Evolutionary conservation across 2,888 invertebrate species (phyloP), one percentile per base, ranked within the genome.

Genomic region (Pristionchus fissidentatus): DNA sequence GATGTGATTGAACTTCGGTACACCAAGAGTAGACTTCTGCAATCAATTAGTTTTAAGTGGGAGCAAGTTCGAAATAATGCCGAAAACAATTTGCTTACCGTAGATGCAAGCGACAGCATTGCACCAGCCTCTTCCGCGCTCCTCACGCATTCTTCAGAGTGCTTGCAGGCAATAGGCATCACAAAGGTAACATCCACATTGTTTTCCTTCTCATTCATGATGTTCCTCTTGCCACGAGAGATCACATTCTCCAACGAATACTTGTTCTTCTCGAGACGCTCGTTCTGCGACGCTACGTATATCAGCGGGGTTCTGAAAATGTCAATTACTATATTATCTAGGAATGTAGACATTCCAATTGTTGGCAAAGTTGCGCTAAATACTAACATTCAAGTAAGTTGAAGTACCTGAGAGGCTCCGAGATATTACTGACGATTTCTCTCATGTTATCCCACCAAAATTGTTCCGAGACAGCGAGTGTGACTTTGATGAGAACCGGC

Each of bases 231-330:
- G 22, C 35, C 35, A 38, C 66, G 66, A 3, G 66, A 66, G 22
- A 66, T n/a, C 3, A 66, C 22, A 19, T 66, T 66, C 22, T 66
- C 66, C 8, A 66, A 38, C 4, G 66, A 66, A 38, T 66, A 38
- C 22, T 38, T 66, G 19, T 66, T 38, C 19, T 38, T 66, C 66
- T 66, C 66, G 35, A 66, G 66, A 10, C 5, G 22, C 35, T 19
- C 35, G 19, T 66, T 66, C 35, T 38, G 66, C 13, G 35, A 22
- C 19, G 66, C 35, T 3, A 19, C 7, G 29, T 66, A 66, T 38
- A 66, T 8, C 66, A 66, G 19, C 8, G 66, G 66, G 19, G 70
- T 70, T 70, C 70, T 70, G 32, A 26, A 70, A 43, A 4, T 55
- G 15, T 22, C n/a, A 15, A 15, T 55, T 13, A 22, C n/a, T n/a